These are phyloP conservation scores for Lordiphosa andalusiaca DNA, from an alignment of 2,888 invertebrate genomes.

Conservation along the genomic window DNA sequence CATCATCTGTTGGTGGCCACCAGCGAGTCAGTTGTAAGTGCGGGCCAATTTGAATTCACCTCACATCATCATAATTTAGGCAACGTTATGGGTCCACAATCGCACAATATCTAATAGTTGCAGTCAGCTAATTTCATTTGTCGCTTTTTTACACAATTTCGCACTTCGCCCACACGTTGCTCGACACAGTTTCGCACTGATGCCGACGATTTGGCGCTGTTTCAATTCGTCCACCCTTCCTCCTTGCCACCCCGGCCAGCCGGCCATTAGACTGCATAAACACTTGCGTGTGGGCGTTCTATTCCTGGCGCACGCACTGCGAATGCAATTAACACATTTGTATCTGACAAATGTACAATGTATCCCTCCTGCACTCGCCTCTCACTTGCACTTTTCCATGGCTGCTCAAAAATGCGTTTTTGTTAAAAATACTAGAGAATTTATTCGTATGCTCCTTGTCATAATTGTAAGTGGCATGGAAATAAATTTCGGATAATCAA, in stretches of 20 bases:
- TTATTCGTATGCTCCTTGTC: slow-evolving; percentile 13
- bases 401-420: slow-evolving; percentile 39
- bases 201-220: slow-evolving; percentile 39
- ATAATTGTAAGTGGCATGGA: slow-evolving; percentile 8
- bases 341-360: slow-evolving; percentile 73
- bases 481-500: slow-evolving; percentile 8
- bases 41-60: slow-evolving; percentile 29
- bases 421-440: slow-evolving; percentile 26
- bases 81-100: slow-evolving; percentile 26
- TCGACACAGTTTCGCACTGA: slow-evolving; percentile 59
- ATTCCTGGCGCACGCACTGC: slow-evolving; percentile 72
- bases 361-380: slow-evolving; percentile 47
- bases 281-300: slow-evolving; percentile 71
- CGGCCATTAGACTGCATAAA: slow-evolving; percentile 30
- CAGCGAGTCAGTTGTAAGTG: slow-evolving; percentile 31
- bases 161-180: slow-evolving; percentile 68
- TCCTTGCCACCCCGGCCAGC: neutral
- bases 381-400: slow-evolving; percentile 29
- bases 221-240: slow-evolving; percentile 21
- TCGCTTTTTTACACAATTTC: slow-evolving; percentile 62
- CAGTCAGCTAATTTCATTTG: slow-evolving; percentile 56
- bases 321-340: slow-evolving; percentile 71
- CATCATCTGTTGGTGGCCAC: slow-evolving; percentile 47
- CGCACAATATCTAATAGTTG: slow-evolving; percentile 24
- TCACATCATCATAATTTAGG: slow-evolving; percentile 31